These are phyloP conservation scores for Ophion ellenae DNA, from an alignment of 2,888 invertebrate species.

Conservation along the genomic window DNA sequence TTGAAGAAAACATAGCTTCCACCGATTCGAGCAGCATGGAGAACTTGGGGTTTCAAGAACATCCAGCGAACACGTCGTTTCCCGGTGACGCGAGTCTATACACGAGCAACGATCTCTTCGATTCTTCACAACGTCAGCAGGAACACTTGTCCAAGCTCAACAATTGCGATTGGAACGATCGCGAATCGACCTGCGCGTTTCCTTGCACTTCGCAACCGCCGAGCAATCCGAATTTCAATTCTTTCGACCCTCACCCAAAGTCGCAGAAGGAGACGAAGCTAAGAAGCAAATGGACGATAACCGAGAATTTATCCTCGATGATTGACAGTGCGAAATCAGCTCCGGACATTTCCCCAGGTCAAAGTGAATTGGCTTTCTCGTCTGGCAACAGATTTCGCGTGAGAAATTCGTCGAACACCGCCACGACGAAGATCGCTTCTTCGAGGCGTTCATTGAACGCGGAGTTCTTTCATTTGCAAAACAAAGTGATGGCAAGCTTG, in stretches of 20 bases:
- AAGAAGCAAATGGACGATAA: constrained; percentile 80
- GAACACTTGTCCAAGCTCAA: constrained; percentile 44
- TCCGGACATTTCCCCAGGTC: constrained; percentile 65
- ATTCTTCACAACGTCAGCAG: constrained; percentile 46
- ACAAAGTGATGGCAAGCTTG: constrained; percentile 75
- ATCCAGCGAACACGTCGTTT: constrained; percentile 72
- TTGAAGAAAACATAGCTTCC: constrained; percentile 68
- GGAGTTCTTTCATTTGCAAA: constrained; percentile 76
- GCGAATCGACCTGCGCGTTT: constrained; percentile 49
- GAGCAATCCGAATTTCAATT: constrained; percentile 65
- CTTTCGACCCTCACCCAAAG: constrained; percentile 60
- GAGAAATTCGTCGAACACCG: constrained; percentile 57
- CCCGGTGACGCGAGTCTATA: constrained; percentile 80
- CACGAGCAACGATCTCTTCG: constrained; percentile 74
- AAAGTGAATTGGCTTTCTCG: constrained; percentile 62
- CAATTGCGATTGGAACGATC: constrained; percentile 55
- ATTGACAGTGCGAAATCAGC: constrained; percentile 67
- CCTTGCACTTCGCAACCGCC: constrained; percentile 57
- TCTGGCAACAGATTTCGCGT: constrained; percentile 67
- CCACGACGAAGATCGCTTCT: constrained; percentile 55
- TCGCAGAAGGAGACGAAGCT: constrained; percentile 76
- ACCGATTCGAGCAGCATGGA: constrained; percentile 34
- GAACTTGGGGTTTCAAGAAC: constrained; percentile 63
- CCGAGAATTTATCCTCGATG: constrained; percentile 73
- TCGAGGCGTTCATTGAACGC: constrained; percentile 75